These are phyloP conservation scores for Gallinago stenura DNA, from an alignment of 2,797 vertebrate genomes.

Conservation along the genomic window DNA sequence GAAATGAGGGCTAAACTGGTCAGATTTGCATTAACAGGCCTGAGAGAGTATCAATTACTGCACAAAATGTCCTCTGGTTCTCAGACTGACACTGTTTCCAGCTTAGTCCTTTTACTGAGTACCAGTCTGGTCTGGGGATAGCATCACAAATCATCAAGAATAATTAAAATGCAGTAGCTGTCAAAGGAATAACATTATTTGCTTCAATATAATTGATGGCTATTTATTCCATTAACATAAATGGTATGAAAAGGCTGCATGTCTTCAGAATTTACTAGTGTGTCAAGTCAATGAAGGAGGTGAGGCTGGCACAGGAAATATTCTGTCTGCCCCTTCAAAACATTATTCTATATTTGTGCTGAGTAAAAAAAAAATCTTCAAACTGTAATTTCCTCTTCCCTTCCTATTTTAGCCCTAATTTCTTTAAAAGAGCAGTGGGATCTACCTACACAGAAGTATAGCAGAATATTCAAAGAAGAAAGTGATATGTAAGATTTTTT, in stretches of 20 bases:
- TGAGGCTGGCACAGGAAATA: neutral
- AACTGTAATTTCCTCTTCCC: neutral
- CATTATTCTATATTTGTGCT: neutral
- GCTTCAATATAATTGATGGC: neutral
- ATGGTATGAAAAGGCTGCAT: neutral
- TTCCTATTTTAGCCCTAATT: neutral
- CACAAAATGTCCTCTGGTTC: neutral
- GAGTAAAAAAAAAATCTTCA: neutral
- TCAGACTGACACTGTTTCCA: neutral
- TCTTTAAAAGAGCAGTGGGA: neutral
- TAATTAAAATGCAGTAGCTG: slow-evolving; percentile 2
- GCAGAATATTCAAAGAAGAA: neutral
- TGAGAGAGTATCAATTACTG: neutral
- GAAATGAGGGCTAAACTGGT: neutral
- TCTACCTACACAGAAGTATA: neutral
- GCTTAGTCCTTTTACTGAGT: neutral
- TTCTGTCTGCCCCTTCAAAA: neutral
- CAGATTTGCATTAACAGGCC: neutral
- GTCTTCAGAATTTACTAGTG: neutral
- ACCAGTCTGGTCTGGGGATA: neutral
- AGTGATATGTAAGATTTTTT: neutral
- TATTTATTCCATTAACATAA: neutral
- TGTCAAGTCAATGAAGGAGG: neutral
- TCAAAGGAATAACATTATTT: neutral
- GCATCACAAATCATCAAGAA: neutral